These are phyloP conservation scores for Motacilla tschutschensis DNA, from an alignment of 2,113 vertebrate genomes.

Conservation along the genomic window DNA sequence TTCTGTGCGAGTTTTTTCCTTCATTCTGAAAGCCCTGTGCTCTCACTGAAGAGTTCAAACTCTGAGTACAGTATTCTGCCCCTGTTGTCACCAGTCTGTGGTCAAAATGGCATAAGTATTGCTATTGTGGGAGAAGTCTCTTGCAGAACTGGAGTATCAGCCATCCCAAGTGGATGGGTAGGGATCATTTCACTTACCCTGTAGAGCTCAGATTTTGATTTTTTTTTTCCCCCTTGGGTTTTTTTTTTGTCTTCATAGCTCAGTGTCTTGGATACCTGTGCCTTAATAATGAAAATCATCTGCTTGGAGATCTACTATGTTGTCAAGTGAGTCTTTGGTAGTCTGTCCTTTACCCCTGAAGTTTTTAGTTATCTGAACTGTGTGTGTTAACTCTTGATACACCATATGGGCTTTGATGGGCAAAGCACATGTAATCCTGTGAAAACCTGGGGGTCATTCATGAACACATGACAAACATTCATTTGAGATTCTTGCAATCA, in stretches of 20 bases:
- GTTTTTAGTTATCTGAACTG: background rate
- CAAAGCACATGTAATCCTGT: background rate
- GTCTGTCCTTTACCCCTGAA: background rate
- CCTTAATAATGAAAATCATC: conserved; percentile 97
- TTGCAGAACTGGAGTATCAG: background rate
- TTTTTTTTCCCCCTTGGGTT: background rate
- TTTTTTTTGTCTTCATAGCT: conserved; percentile 70
- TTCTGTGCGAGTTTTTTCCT: background rate
- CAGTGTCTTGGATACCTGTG: conserved; percentile 93
- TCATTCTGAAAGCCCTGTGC: background rate
- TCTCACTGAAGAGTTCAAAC: background rate
- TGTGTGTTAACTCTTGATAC: background rate
- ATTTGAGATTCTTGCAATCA: background rate
- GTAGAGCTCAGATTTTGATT: background rate
- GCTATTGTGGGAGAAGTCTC: background rate
- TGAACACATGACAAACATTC: background rate
- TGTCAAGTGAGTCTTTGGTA: conserved; percentile 81
- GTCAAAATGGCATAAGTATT: background rate
- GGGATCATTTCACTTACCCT: background rate
- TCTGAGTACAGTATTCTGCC: background rate
- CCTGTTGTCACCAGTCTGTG: background rate
- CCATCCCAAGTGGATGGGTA: background rate
- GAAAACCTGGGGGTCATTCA: background rate
- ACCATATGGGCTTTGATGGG: background rate
- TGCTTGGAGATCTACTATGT: conserved; percentile 96